Percentiles rank a stretch among this genome's conserved stretches.
These are phyloP conservation scores for Palythoa caribaeorum DNA, from an alignment of 92 coral and sea anemone species.

Conservation along the genomic window DNA sequence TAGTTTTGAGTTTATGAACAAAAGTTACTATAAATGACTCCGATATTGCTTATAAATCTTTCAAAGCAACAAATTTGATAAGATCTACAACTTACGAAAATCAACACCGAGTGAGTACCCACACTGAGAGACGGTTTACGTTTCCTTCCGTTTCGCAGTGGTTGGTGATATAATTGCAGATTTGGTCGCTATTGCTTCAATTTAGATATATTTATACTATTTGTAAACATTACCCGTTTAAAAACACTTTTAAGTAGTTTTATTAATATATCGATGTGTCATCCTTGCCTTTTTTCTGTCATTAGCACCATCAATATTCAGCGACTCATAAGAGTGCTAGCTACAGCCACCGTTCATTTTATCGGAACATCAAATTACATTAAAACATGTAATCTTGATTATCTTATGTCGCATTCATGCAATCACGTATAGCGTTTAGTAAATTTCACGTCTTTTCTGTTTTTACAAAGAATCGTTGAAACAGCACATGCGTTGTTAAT, in stretches of 20 bases:
- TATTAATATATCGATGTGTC: neutral
- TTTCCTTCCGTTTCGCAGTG: neutral
- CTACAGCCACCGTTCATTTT: neutral
- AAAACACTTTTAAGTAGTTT: neutral
- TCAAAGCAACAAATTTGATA: neutral
- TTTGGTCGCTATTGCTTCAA: neutral
- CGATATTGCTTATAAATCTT: neutral
- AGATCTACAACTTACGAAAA: constrained; percentile 17
- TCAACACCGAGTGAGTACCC: neutral
- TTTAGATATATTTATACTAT: neutral
- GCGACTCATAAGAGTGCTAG: neutral
- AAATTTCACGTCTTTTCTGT: neutral
- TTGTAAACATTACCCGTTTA: neutral
- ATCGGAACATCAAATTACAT: neutral
- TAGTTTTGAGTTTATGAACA: neutral
- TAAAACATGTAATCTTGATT: neutral
- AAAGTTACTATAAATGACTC: neutral
- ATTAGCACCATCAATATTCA: neutral
- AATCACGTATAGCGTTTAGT: neutral
- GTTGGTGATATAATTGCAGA: neutral
- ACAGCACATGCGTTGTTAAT: too few species aligned
- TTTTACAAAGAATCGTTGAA: too few species aligned
- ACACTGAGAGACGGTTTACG: neutral
- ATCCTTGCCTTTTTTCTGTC: neutral
- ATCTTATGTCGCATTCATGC: neutral